Percentiles rank a stretch among this genome's conserved stretches.
Conservation (phyloP, 2,888 invertebrate genomes). For the Andrena praecox region DNA sequence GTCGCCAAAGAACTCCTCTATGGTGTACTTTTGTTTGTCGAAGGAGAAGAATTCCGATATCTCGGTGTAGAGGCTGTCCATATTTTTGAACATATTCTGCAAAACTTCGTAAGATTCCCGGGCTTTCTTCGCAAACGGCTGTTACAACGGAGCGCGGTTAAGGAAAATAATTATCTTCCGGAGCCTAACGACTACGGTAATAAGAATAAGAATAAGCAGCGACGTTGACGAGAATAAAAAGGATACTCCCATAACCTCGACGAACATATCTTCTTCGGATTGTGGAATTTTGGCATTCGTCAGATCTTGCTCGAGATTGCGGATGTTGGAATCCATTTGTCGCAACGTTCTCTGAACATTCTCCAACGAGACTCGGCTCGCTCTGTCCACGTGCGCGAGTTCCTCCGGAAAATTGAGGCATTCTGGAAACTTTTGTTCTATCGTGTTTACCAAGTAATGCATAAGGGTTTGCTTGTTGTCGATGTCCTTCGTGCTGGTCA, state of each 20-base stretch:
- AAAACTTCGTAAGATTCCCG: conserved; percentile 94
- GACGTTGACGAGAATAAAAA: conserved; percentile 33
- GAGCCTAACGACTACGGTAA: neutral
- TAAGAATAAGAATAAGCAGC: neutral
- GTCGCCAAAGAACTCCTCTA: conserved; percentile 98
- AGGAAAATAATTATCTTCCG: conserved; percentile 62
- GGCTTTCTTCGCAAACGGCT: conserved; percentile 92
- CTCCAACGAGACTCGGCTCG: conserved; percentile 94
- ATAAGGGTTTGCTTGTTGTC: conserved; percentile 97
- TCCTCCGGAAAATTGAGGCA: conserved; percentile 94
- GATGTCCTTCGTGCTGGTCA: conserved; percentile 95
- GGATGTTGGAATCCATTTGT: conserved; percentile 94
- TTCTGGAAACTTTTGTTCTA: conserved; percentile 96
- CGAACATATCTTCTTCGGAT: conserved; percentile 93
- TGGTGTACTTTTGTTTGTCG: conserved; percentile 95
- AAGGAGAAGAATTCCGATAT: conserved; percentile 96
- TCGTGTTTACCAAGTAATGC: conserved; percentile 95
- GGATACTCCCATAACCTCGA: conserved; percentile 94
- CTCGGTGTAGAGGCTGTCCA: conserved; percentile 94
- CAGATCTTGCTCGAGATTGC: conserved; percentile 95
- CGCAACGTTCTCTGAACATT: conserved; percentile 92
- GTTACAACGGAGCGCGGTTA: conserved; percentile 59
- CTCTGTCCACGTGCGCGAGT: conserved; percentile 95
- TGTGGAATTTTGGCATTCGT: conserved; percentile 93
- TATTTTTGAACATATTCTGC: conserved; percentile 96